Conservation (phyloP, 1,140 invertebrate species). For the Octopus sinensis region DNA sequence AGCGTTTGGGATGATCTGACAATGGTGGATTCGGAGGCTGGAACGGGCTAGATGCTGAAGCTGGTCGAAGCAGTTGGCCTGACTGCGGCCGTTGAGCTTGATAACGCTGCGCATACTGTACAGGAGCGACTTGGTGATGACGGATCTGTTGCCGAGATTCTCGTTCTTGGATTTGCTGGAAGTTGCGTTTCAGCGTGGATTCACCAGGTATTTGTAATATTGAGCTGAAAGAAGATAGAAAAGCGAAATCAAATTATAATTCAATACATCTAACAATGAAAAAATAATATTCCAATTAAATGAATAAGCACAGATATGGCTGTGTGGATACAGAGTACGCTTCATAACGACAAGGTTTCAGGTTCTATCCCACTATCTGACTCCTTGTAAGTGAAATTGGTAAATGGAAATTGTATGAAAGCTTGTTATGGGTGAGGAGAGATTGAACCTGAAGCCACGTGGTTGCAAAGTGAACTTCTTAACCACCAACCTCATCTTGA, state of each 20-base stretch:
- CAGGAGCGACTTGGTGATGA: slow-evolving; percentile 25
- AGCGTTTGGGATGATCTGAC: slow-evolving; percentile 30
- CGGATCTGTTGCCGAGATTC: slow-evolving; percentile 41
- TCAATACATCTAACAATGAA: no score
- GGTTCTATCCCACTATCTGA: no score
- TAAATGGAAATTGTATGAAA: no score
- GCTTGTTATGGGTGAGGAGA: no score
- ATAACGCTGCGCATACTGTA: slow-evolving; percentile 25
- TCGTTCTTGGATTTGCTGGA: slow-evolving; percentile 86
- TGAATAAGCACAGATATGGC: no score
- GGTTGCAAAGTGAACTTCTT: no score
- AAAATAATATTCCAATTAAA: no score
- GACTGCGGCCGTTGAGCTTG: slow-evolving; percentile 36
- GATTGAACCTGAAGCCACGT: no score
- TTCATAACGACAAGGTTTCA: no score
- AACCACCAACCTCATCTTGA: no score
- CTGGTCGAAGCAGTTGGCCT: slow-evolving; percentile 26
- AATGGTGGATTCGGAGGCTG: slow-evolving; percentile 25
- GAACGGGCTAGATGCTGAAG: slow-evolving; percentile 37
- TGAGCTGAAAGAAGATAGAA: slow-evolving; percentile 39
- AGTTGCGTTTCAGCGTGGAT: slow-evolving; percentile 61
- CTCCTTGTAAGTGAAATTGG: no score
- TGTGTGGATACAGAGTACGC: no score
- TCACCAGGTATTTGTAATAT: slow-evolving; percentile 58
- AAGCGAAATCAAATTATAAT: not conserved